Percentiles rank a stretch among this genome's conserved stretches.
phyloP scores from a whole-genome alignment of 2,888 invertebrate genomes.

The Platycheirus albimanus region DNA sequence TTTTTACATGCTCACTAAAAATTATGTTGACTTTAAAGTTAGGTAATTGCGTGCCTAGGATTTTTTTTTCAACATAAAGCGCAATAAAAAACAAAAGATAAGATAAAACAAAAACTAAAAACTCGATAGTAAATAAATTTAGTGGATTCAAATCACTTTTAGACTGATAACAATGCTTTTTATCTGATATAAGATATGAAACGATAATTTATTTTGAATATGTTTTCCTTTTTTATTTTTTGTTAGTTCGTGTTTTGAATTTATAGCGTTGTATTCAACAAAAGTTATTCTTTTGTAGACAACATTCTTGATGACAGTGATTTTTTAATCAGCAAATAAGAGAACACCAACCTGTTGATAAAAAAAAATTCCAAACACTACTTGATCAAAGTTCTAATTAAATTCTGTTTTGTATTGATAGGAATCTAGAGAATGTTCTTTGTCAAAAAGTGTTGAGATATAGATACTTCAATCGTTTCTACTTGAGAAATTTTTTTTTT shows the following conservation, averaged over 20 bases:
- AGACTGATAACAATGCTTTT: neutral
- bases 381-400: neutral
- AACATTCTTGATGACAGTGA: constrained; percentile 21
- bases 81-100: neutral
- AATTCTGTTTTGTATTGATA: neutral
- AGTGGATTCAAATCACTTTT: neutral
- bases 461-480: too few relatives aligned
- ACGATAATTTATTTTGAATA: neutral
- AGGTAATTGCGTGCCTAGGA: too few relatives aligned
- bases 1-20: neutral
- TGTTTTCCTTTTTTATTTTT: neutral
- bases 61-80: neutral
- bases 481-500: too few relatives aligned
- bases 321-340: constrained; percentile 7
- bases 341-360: neutral
- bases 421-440: constrained; percentile 16
- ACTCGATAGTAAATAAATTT: neutral
- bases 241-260: neutral
- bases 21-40: too few relatives aligned
- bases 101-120: neutral
- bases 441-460: too few relatives aligned
- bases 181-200: neutral
- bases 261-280: neutral
- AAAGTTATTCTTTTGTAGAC: neutral
- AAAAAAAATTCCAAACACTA: neutral